Percentiles rank a stretch among this genome's conserved stretches.
Evolutionary conservation across 2,113 vertebrate species (phyloP).

Genomic region (Numenius arquata): DNA sequence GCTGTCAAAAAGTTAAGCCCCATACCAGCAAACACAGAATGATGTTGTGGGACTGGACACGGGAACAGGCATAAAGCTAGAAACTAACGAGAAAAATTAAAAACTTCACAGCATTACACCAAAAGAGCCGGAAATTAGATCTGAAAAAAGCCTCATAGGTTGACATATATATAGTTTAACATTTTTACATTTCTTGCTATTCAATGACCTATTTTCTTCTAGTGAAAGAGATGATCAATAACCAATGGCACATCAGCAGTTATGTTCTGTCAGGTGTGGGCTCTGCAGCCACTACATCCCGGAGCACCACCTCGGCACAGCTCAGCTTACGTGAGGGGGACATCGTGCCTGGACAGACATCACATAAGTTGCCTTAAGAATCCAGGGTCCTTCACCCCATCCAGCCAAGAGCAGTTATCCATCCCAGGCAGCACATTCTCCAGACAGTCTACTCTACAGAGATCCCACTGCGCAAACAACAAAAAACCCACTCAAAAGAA

Average conservation of each 20-base stretch:
- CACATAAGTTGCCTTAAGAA: neutral
- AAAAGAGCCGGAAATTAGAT: neutral
- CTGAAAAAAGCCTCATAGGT: neutral
- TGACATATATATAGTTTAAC: neutral
- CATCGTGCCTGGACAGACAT: neutral
- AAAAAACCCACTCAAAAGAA: neutral
- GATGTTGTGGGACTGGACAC: neutral
- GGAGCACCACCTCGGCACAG: neutral
- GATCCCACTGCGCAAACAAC: neutral
- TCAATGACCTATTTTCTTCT: neutral
- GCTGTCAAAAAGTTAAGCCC: rapidly evolving
- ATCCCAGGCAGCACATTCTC: neutral
- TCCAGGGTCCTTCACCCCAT: neutral
- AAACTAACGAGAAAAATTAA: neutral
- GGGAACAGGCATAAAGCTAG: neutral
- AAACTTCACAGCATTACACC: neutral
- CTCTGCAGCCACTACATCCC: neutral
- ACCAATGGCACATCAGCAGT: neutral
- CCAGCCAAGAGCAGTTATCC: neutral
- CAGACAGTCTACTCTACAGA: rapidly evolving
- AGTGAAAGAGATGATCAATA: neutral
- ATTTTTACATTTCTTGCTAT: neutral
- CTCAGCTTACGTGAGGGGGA: neutral
- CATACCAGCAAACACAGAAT: neutral
- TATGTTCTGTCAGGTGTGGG: neutral